These are phyloP conservation scores for Podarcis siculus DNA, from an alignment of 2,797 vertebrate species.

Conservation along the genomic window DNA sequence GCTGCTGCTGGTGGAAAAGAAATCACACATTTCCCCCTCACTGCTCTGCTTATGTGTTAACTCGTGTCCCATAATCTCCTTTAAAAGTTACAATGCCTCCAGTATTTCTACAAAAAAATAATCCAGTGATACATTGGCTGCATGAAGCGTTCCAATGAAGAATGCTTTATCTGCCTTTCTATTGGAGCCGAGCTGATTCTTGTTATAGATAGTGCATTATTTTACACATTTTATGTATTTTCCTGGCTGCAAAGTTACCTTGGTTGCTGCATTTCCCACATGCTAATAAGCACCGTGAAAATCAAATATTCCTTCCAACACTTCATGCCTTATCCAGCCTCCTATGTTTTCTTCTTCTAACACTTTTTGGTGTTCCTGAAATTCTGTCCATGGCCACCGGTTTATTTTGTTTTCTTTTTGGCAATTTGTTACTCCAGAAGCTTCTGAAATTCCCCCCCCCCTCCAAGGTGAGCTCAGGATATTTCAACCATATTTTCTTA, in stretches of 20 bases:
- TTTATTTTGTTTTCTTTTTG: too few species aligned
- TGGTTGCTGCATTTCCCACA: background rate
- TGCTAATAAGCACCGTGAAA: background rate
- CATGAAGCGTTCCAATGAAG: background rate
- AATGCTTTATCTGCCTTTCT: background rate
- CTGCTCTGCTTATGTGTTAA: too few species aligned
- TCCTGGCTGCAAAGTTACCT: background rate
- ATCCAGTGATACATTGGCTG: background rate
- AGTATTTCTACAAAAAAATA: too few species aligned
- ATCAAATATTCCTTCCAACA: too few species aligned
- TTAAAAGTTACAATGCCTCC: too few species aligned
- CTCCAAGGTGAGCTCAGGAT: background rate
- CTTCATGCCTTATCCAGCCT: background rate
- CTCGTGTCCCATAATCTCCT: too few species aligned
- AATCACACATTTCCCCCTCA: too few species aligned
- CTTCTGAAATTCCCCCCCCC: background rate
- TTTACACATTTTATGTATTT: background rate
- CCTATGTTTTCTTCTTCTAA: background rate
- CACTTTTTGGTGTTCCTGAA: background rate
- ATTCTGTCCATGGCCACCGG: background rate
- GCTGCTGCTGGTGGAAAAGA: accelerated
- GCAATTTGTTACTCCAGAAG: background rate
- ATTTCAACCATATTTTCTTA: background rate
- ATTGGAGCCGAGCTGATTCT: background rate
- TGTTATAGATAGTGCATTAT: background rate